These are phyloP conservation scores for Meandrina meandrites DNA, from an alignment of 92 coral and sea anemone species.

Conservation along the genomic window DNA sequence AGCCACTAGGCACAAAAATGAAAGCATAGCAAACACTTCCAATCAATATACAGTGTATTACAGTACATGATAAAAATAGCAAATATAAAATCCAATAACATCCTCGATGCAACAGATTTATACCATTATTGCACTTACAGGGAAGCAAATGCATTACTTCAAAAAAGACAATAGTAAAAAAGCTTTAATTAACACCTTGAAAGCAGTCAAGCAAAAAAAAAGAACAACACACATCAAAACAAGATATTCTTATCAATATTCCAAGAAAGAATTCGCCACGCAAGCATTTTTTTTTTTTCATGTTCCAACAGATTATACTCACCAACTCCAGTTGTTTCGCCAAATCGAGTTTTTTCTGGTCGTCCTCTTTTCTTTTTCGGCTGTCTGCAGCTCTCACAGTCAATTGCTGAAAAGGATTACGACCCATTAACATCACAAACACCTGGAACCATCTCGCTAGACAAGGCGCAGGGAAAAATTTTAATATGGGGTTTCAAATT, in stretches of 20 bases:
- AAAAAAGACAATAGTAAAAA: background rate
- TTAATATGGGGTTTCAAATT: constrained; percentile 12
- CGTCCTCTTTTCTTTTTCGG: constrained; percentile 64
- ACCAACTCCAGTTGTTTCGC: constrained; percentile 85
- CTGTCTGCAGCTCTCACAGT: constrained; percentile 35
- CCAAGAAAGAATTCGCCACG: background rate
- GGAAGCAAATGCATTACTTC: background rate
- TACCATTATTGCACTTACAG: background rate
- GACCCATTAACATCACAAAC: background rate
- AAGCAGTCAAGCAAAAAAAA: constrained; percentile 14
- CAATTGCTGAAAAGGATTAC: constrained; percentile 36
- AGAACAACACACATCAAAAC: background rate
- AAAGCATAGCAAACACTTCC: background rate
- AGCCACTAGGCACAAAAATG: too few relatives aligned
- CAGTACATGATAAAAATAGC: background rate
- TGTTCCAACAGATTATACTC: constrained; percentile 14
- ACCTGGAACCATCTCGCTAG: constrained; percentile 6
- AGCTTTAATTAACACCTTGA: background rate
- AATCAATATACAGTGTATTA: background rate
- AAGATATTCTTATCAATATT: background rate
- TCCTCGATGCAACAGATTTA: background rate
- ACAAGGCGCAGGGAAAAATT: background rate
- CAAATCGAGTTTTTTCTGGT: constrained; percentile 64
- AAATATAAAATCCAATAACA: background rate
- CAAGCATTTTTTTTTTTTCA: background rate